A percentile compares a stretch with the other conserved stretches of the same genome.
Evolutionary conservation across 2,113 vertebrate species (phyloP).

Genomic region (Pluvialis apricaria): DNA sequence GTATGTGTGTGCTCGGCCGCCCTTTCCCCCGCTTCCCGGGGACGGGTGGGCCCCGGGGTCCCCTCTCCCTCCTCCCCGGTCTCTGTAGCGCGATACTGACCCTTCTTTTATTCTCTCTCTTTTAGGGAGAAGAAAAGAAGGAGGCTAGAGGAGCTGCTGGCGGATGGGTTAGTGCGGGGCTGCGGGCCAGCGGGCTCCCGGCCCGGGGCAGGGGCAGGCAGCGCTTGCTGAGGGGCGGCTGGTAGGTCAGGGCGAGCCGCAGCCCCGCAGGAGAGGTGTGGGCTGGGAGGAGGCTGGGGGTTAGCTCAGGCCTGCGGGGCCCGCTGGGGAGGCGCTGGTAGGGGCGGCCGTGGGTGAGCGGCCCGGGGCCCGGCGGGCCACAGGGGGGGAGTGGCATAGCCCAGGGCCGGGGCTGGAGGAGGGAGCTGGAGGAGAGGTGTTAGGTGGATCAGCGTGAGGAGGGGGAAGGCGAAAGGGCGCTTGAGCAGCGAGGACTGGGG

Average conservation of each 20-base stretch:
- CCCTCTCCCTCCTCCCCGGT: conserved; percentile 68
- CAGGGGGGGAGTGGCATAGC: neutral
- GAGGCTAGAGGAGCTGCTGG: conserved; percentile 97
- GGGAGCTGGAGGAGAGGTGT: neutral
- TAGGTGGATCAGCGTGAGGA: neutral
- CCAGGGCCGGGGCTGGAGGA: neutral
- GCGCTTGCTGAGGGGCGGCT: conserved; percentile 55
- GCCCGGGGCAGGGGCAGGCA: conserved; percentile 54
- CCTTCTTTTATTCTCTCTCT: conserved; percentile 90
- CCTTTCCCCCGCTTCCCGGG: conserved; percentile 9
- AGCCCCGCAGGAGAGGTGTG: conserved; percentile 41
- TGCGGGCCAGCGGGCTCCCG: conserved; percentile 49
- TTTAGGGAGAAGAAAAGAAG: conserved; percentile 99
- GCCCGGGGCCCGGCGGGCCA: neutral
- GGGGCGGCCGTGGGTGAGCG: neutral
- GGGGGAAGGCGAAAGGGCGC: neutral
- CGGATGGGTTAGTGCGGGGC: conserved; percentile 97
- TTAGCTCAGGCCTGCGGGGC: neutral
- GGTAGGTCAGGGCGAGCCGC: conserved; percentile 48
- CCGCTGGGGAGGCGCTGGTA: neutral
- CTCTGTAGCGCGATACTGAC: conserved; percentile 80
- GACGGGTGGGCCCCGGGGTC: conserved; percentile 50
- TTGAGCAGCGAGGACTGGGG: neutral
- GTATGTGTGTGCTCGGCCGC: conserved; percentile 50
- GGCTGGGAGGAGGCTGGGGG: conserved; percentile 21